A percentile compares a stretch with the other conserved stretches of the same genome.
Evolutionary conservation across 2,888 invertebrate genomes (phyloP).

Genomic region (Tetanocera ferruginea): DNA sequence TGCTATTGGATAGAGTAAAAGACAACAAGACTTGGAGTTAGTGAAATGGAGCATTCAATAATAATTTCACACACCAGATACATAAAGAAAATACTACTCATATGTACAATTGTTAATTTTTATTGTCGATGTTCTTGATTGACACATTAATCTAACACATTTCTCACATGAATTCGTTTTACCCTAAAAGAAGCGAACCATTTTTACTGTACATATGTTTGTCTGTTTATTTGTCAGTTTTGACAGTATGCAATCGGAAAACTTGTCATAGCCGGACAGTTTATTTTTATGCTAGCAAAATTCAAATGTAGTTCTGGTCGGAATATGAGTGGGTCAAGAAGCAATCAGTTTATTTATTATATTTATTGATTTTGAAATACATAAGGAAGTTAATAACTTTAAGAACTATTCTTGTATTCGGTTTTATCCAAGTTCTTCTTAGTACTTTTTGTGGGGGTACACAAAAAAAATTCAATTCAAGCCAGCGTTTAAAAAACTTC

Average conservation of each 20-base stretch:
- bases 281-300: constrained; percentile 32
- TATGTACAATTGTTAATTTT: not conserved
- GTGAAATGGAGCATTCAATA: not conserved
- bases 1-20: constrained; percentile 59
- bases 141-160: constrained; percentile 66
- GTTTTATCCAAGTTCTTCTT: no score
- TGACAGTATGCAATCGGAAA: constrained; percentile 61
- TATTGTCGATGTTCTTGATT: constrained; percentile 38
- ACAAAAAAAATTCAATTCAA: no score
- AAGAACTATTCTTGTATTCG: not conserved
- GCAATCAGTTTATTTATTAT: not conserved
- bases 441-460: no score
- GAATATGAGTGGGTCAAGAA: not conserved
- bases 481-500: no score
- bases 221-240: constrained; percentile 52
- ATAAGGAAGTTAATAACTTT: not conserved
- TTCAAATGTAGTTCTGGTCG: not conserved
- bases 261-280: constrained; percentile 49
- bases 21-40: not conserved
- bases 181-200: constrained; percentile 3
- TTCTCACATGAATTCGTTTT: constrained; percentile 56
- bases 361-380: not conserved
- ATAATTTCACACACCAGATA: no score
- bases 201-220: not conserved
- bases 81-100: no score